phyloP scores from a whole-genome alignment of 2,888 invertebrate species.

The Melinaea marsaeus region DNA sequence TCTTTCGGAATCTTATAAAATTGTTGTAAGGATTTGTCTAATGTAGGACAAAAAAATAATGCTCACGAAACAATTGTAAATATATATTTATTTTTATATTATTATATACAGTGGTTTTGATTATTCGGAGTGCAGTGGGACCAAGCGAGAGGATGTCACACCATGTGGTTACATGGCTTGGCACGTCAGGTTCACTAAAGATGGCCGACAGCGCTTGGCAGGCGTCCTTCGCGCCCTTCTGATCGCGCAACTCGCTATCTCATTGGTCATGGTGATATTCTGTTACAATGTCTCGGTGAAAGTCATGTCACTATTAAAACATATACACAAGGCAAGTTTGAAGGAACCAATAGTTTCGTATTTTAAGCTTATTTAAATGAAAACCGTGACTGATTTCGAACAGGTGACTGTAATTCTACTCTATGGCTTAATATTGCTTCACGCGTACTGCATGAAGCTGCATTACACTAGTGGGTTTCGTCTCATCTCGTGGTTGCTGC shows the following conservation, averaged over 20 bases:
- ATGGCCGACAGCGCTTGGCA: constrained; percentile 60
- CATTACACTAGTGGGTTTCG: constrained; percentile 67
- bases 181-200: constrained; percentile 61
- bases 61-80: neutral
- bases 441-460: constrained; percentile 70
- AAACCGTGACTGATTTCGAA: neutral
- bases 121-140: constrained; percentile 11
- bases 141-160: constrained; percentile 56
- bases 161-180: constrained; percentile 64
- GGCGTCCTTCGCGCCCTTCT: constrained; percentile 62
- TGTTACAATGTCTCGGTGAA: constrained; percentile 65
- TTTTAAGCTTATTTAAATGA: neutral
- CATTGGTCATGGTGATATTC: constrained; percentile 64
- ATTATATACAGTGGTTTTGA: neutral
- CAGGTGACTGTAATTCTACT: constrained; percentile 62
- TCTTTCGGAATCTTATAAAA: no score
- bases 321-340: constrained; percentile 58
- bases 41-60: constrained; percentile 2
- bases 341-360: neutral
- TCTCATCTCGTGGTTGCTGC: constrained; percentile 55
- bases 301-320: constrained; percentile 60
- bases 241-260: constrained; percentile 63
- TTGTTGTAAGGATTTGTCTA: neutral
- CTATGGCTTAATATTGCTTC: constrained; percentile 60
- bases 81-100: no score